phyloP scores from a whole-genome alignment of 2,888 invertebrate species.

The Leptogaster cylindrica region DNA sequence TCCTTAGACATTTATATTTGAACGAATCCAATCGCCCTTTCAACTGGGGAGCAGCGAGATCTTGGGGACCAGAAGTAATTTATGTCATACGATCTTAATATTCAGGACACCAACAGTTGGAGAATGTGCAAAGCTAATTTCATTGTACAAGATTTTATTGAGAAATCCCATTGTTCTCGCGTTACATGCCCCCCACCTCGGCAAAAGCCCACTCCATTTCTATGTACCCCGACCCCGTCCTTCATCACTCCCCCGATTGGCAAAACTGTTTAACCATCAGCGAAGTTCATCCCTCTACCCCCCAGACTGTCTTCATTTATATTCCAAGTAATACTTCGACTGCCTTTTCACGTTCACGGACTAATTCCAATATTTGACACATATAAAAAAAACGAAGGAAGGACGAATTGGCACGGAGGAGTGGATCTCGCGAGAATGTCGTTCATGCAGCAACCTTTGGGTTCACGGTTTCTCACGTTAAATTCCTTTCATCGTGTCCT shows the following conservation, averaged over 20 bases:
- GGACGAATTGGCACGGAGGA: neutral
- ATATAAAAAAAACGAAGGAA: neutral
- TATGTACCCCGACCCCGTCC: neutral
- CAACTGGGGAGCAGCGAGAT: no score
- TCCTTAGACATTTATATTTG: no score
- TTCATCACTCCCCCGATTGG: no score
- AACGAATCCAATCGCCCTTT: no score
- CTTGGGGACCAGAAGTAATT: neutral
- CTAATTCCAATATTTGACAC: constrained; percentile 12
- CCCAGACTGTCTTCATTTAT: constrained; percentile 1
- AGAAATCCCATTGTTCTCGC: constrained; percentile 14
- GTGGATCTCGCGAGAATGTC: neutral
- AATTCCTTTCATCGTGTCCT: no score
- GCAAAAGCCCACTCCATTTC: neutral
- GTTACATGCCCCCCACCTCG: neutral
- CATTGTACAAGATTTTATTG: constrained; percentile 28
- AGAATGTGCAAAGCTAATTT: constrained; percentile 26
- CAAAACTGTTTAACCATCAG: no score
- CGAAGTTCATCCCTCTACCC: no score
- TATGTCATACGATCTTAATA: constrained; percentile 12
- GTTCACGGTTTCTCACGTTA: no score
- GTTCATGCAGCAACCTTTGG: no score
- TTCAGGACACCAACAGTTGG: constrained; percentile 4
- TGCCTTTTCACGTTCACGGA: constrained; percentile 11
- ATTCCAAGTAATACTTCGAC: neutral